Evolutionary conservation across 2,113 vertebrate species (phyloP), one percentile per base, ranked within the genome.

Genomic region (Pseudorhombus dupliciocellatus): DNA sequence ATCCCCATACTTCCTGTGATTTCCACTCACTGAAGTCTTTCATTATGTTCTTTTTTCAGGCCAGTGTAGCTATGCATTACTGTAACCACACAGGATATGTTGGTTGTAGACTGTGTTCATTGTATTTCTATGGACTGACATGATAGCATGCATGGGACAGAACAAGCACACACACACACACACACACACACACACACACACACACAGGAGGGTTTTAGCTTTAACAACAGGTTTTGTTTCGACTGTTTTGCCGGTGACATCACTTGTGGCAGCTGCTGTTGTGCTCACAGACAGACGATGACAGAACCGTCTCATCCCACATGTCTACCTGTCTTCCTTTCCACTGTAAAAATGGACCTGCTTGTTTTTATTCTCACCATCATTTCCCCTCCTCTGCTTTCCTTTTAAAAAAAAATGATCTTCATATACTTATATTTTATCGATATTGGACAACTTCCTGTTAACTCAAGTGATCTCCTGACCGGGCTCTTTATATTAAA

Each of bases 11-110:
- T 62, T 75, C 68, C 70, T 80, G 85, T 66, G 70, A 75, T 75
- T 82, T 84, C 62, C 14, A 26, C 44, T 56, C 0, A 18, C 53
- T 37, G 7, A 24, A 85, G 60, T 80, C 89, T 88, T 58, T 88
- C 81, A 89, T 90, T 86, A 86, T n/a, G 12, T 63, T 60, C n/a
- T 0, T 66, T 70, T 56, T 21, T 34, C 4, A 72, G 75, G 56
- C 44, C 4, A 28, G 48, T 2, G 64, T 4, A 83, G 69, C 79
- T 73, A 54, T 71, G 61, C 70, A 79, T 77, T 75, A 87, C 50
- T 48, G 53, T 60, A 62, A 84, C 80, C 85, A 44, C 87, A 86
- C 70, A 75, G 84, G 87, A 84, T 56, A 26, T 75, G 66, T 21
- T 44, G 12, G 57, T 40, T 70, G 60, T 46, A 53, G 26, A 66